Evolutionary conservation across 2,797 vertebrate species (phyloP).

Genomic region (Sebastes vulpes): DNA sequence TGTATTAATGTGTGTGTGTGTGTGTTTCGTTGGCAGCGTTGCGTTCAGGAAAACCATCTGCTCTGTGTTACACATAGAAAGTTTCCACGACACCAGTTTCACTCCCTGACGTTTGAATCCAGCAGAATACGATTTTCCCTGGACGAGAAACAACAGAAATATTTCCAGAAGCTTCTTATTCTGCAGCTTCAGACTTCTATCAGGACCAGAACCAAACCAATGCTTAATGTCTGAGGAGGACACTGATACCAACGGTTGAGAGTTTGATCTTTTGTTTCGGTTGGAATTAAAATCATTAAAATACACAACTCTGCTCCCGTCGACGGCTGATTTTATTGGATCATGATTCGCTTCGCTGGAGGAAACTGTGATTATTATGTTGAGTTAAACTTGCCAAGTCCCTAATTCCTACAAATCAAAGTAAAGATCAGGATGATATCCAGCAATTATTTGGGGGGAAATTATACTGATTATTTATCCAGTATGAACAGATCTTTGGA

Average conservation of each 20-base stretch:
- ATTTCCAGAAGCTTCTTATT: conserved; percentile 40
- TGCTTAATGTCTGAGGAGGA: background rate
- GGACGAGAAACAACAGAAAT: conserved; percentile 53
- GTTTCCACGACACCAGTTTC: conserved; percentile 73
- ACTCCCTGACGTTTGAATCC: conserved; percentile 39
- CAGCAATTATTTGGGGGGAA: background rate
- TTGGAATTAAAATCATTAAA: background rate
- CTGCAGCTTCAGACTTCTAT: background rate
- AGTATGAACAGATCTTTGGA: background rate
- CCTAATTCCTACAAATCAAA: background rate
- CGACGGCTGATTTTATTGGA: background rate
- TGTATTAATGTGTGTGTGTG: background rate
- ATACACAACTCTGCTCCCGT: background rate
- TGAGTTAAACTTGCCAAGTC: background rate
- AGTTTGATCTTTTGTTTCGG: background rate
- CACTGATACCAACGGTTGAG: background rate
- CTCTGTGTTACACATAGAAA: conserved; percentile 57
- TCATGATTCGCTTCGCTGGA: background rate
- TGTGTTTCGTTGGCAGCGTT: conserved; percentile 40
- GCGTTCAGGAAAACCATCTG: conserved; percentile 80
- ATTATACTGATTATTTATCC: background rate
- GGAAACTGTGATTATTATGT: background rate
- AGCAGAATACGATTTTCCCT: conserved; percentile 52
- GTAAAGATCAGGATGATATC: background rate
- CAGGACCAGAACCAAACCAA: background rate